These are phyloP conservation scores for Netelia fuscicornis DNA, from an alignment of 2,888 invertebrate genomes.

Conservation along the genomic window DNA sequence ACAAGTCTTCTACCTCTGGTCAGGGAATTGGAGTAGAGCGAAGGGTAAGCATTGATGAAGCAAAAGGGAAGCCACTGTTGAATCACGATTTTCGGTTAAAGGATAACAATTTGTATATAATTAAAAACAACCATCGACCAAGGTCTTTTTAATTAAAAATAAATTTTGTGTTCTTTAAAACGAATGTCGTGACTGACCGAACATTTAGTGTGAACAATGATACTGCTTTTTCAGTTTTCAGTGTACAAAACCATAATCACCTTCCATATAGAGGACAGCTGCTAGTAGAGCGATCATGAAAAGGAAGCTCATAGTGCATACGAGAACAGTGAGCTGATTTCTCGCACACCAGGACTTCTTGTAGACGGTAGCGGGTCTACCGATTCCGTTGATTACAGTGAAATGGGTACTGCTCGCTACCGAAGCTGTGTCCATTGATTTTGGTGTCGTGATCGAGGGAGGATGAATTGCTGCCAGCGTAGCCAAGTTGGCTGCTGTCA, in stretches of 20 bases:
- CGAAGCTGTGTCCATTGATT: constrained; percentile 89
- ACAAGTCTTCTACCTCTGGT: too few relatives aligned
- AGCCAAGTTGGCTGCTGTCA: constrained; percentile 91
- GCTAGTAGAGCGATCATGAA: constrained; percentile 93
- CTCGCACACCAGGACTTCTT: constrained; percentile 90
- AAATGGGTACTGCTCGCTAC: constrained; percentile 95
- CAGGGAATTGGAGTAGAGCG: too few relatives aligned
- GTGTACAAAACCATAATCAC: constrained; percentile 87
- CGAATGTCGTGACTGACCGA: too few relatives aligned
- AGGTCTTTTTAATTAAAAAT: too few relatives aligned
- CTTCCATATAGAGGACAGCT: constrained; percentile 93
- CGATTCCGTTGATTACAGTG: constrained; percentile 93
- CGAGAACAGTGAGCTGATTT: constrained; percentile 93
- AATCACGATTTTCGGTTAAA: too few relatives aligned
- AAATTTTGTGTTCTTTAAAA: too few relatives aligned
- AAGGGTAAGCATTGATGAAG: too few relatives aligned
- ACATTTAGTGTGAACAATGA: not conserved
- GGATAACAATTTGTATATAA: too few relatives aligned
- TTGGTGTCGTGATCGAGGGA: constrained; percentile 84
- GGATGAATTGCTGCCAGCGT: constrained; percentile 84
- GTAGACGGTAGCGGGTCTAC: constrained; percentile 88
- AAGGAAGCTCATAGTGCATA: constrained; percentile 93
- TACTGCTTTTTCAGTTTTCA: not conserved
- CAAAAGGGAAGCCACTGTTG: too few relatives aligned
- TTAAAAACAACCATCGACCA: too few relatives aligned